Evolutionary conservation across 2,797 vertebrate species (phyloP).

Genomic region (Argyrosomus regius): DNA sequence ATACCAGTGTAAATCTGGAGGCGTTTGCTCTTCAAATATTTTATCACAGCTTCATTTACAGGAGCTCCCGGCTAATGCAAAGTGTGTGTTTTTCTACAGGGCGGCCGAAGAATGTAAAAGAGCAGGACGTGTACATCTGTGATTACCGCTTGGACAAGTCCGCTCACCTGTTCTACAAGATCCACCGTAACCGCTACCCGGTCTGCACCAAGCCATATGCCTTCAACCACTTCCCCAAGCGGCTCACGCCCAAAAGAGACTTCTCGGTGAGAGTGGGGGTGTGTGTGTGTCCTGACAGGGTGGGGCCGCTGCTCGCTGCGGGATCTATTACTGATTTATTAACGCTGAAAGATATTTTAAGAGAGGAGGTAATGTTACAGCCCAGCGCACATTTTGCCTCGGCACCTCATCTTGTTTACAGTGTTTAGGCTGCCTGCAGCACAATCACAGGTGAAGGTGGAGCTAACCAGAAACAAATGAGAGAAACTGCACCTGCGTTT

Average conservation of each 20-base stretch:
- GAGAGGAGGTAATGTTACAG: conserved; percentile 42
- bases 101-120: conserved; percentile 95
- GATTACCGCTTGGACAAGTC: conserved; percentile 99
- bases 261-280: conserved; percentile 90
- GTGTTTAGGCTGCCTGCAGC: conserved; percentile 10
- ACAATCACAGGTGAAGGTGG: conserved; percentile 1
- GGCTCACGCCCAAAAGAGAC: conserved; percentile 95
- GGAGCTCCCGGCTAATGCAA: conserved; percentile 4
- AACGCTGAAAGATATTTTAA: conserved; percentile 50
- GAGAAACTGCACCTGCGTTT: conserved; percentile 4
- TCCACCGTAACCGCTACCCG: conserved; percentile 97
- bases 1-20: background rate
- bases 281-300: background rate
- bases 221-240: conserved; percentile 98
- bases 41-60: background rate
- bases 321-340: conserved; percentile 50
- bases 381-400: background rate
- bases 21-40: background rate
- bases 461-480: conserved; percentile 22
- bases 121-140: conserved; percentile 98
- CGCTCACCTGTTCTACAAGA: conserved; percentile 99
- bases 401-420: background rate
- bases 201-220: conserved; percentile 98
- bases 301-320: background rate
- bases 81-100: conserved; percentile 80